Evolutionary conservation across 1,140 invertebrate genomes (phyloP).

Genomic region (Lucilia cuprina): DNA sequence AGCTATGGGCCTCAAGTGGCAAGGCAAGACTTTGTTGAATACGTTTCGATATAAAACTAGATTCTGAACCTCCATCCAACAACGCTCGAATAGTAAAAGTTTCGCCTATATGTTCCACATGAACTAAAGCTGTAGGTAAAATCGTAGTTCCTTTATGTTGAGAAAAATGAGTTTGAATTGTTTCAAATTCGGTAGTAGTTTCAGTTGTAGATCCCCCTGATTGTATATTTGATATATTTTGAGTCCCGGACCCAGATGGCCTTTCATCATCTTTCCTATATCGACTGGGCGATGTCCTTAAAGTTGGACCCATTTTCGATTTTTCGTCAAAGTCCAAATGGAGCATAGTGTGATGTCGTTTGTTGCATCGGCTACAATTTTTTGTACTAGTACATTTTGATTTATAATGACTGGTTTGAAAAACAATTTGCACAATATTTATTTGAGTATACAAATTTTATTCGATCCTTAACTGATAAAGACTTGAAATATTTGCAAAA

Average conservation of each 20-base stretch:
- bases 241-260: not conserved
- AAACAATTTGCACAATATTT: constrained; percentile 16
- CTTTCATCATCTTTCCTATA: not conserved
- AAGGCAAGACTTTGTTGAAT: not conserved
- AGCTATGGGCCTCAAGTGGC: not conserved
- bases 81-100: not conserved
- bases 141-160: not conserved
- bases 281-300: not conserved
- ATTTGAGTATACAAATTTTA: not conserved
- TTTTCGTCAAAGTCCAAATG: not conserved
- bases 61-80: not conserved
- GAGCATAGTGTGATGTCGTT: not conserved
- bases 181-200: not conserved
- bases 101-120: not conserved
- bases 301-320: not conserved
- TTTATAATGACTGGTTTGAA: not conserved
- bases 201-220: not conserved
- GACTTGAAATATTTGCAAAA: not conserved
- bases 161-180: too few relatives aligned
- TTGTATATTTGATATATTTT: not conserved
- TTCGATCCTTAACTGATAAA: not conserved
- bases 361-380: too few relatives aligned
- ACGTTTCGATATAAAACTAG: not conserved
- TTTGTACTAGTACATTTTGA: not conserved
- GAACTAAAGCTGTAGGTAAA: too few relatives aligned